Evolutionary conservation across 2,888 invertebrate species (phyloP), one percentile per base, ranked within the genome.

Genomic region (Drosophila setosimentum): DNA sequence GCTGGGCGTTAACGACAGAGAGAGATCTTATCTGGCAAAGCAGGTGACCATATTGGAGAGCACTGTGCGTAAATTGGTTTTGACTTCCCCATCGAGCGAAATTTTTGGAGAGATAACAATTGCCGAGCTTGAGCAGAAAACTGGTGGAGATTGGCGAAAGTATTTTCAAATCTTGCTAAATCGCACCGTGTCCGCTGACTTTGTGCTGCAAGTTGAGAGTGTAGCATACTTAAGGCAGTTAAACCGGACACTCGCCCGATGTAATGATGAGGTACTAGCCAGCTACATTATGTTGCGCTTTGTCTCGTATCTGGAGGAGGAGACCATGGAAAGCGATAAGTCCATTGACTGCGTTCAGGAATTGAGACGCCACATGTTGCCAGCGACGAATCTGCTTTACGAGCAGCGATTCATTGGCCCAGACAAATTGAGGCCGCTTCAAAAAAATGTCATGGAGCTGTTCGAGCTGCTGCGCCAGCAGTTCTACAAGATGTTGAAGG

Each of bases 231-330:
- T 92, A n/a, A 30, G 18, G 0, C 45, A 29, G 0, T 51, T 92
- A 0, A 62, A 57, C 0, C 32, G 33, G 2, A 48, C 89, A 3
- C 24, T 91, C 6, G 30, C 78, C 0, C 5, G 30, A 1, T 57
- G 67, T 6, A 57, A 80, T 3, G 45, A 53, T 2, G 68, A 80
- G 11, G 45, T 75, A 6, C n/a, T 90, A 0, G 88, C 84, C 53
- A 89, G 79, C 69, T 92, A 92, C 42, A 67, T 92, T 18, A 92
- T 92, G 92, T 30, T 89, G 1, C 87, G 87, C 24, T 91, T 92
- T 8, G 42, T 87, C 2, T 7, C 55, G 3, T 68, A 83, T 37
- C 3, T 92, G 13, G 27, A 68, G 7, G 18, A 59, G 0, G 85
- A 89, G 13, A 69, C 76, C 10, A 80, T 83, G n/a, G 58, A 51